Conservation (phyloP, 2,113 vertebrate species). For the Perca flavescens region DNA sequence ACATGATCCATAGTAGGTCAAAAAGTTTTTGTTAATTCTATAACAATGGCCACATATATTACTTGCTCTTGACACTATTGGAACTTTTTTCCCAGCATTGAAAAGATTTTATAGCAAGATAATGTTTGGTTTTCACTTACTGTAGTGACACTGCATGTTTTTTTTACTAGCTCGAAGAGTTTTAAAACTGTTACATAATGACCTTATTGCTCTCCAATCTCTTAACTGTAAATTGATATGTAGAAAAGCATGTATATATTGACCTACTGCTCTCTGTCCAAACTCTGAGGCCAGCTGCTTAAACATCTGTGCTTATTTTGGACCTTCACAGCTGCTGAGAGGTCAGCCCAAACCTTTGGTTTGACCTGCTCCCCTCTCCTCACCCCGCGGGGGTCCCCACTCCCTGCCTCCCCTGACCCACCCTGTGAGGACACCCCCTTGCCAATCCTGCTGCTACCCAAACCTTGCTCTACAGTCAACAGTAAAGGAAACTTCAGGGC, state of each 20-base stretch:
- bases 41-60: neutral
- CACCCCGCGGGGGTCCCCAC: conserved; percentile 70
- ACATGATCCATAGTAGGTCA: conserved; percentile 25
- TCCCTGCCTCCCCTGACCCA: conserved; percentile 65
- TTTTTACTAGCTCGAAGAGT: neutral
- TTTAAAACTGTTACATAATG: conserved; percentile 43
- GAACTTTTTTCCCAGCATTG: neutral
- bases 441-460: conserved; percentile 63
- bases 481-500: conserved; percentile 43
- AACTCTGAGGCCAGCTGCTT: conserved; percentile 71
- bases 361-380: conserved; percentile 67
- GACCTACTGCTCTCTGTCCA: conserved; percentile 58
- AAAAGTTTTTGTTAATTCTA: conserved; percentile 18
- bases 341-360: conserved; percentile 59
- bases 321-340: conserved; percentile 68
- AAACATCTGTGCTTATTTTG: conserved; percentile 80
- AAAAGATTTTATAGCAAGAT: neutral
- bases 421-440: conserved; percentile 62
- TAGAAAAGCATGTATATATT: conserved; percentile 57
- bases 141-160: neutral
- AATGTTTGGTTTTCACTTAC: neutral
- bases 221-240: conserved; percentile 59
- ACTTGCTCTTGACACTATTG: neutral
- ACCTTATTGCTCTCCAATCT: conserved; percentile 30
- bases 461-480: conserved; percentile 51